Evolutionary conservation across 2,113 vertebrate genomes (phyloP).

Genomic region (Syrrhaptes paradoxus): DNA sequence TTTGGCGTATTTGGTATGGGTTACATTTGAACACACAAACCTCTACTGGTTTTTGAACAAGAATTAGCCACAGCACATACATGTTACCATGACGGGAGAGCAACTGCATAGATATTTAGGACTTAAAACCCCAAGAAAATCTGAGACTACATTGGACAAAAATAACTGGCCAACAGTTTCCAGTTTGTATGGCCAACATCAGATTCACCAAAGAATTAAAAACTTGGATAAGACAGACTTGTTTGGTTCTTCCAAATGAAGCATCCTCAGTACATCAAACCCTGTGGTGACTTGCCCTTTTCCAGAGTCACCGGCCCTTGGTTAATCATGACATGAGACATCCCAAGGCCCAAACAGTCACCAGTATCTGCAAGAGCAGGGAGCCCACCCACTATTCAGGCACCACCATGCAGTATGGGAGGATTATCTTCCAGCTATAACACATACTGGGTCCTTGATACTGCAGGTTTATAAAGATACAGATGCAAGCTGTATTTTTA

Average conservation of each 20-base stretch:
- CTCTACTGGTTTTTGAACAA: background rate
- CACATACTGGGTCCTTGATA: background rate
- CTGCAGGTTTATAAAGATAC: background rate
- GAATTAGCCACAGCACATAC: background rate
- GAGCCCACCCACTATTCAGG: background rate
- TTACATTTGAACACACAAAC: background rate
- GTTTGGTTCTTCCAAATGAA: background rate
- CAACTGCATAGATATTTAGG: background rate
- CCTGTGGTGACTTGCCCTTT: background rate
- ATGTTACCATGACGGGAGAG: background rate
- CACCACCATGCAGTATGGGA: background rate
- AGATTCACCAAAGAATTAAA: background rate
- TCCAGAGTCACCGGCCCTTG: background rate
- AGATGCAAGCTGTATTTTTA: background rate
- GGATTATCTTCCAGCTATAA: background rate
- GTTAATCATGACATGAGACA: background rate
- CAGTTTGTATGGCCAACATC: background rate
- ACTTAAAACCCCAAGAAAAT: background rate
- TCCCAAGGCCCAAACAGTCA: background rate
- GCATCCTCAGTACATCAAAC: background rate
- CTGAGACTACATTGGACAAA: background rate
- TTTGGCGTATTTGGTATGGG: background rate
- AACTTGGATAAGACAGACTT: background rate
- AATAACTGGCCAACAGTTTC: background rate
- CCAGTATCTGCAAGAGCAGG: background rate